Evolutionary conservation across 2,888 invertebrate species (phyloP), one percentile per base, ranked within the genome.

Genomic region (Parochlus steinenii): DNA sequence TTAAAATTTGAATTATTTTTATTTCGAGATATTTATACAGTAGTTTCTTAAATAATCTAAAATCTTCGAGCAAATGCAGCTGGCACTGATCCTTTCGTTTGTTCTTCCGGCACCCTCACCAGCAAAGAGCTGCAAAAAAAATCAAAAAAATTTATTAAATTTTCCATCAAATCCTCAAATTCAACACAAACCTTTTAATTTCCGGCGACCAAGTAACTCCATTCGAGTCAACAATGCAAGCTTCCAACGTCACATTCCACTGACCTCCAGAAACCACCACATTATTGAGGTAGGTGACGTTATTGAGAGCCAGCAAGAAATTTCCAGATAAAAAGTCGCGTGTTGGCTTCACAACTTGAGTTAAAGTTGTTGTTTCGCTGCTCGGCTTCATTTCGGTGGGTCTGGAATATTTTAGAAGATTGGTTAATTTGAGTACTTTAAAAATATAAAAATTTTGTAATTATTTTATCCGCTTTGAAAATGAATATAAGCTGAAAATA

Each of bases 251-350:
- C 18, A 92, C 74, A 41, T 72, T 64, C 55, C 80, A 80, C 43
- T 77, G 69, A 1, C 74, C 74, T 10, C 74, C 73, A 43, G 61
- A 56, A 6, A 65, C 63, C 45, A 55, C 51, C 12, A 56, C 54
- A 10, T 40, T 29, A 10, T 43, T 43, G 37, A 43, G 39, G 22
- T 41, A 40, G 10, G 39, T 41, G n/a, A 33, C 24, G 34, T 41
- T 41, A 22, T 42, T 45, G 5, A 46, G 34, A 6, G 45, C 43
- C 24, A 95, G 64, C 32, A 95, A 62, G 58, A 93, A 92, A 55
- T 87, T 87, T 1, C 87, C 85, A 0, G 85, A 81, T 58, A 95
- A 89, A 63, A 92, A 93, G 53, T 95, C 93, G 18, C 87, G 76
- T 48, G 90, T 85, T 0, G 92, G 92, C 7, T 74, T 70, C 3